These are phyloP conservation scores for Montipora foliosa DNA, from an alignment of 64 coral and sea anemone genomes.

Conservation along the genomic window DNA sequence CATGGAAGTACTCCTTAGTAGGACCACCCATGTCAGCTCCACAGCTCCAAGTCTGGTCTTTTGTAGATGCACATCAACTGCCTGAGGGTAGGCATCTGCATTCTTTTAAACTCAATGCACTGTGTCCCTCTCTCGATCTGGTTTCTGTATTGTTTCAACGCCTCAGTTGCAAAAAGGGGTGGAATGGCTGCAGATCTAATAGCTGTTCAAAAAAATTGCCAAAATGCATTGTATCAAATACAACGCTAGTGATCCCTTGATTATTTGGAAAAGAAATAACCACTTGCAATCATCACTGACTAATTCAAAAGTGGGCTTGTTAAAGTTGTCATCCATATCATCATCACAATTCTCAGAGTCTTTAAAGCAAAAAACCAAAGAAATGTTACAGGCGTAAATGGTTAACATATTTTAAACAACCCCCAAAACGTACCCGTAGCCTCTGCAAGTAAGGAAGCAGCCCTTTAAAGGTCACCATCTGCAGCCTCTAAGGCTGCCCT, in stretches of 20 bases:
- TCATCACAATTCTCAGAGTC: slow-evolving; percentile 35
- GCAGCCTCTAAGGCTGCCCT: slow-evolving; percentile 38
- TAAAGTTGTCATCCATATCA: slow-evolving; percentile 34
- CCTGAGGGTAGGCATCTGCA: slow-evolving; percentile 48
- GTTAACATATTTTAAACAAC: neutral
- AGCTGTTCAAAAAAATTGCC: slow-evolving; percentile 19
- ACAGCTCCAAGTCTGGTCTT: slow-evolving; percentile 31
- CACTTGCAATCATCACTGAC: slow-evolving; percentile 21
- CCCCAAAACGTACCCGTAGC: neutral
- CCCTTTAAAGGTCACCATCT: slow-evolving; percentile 38
- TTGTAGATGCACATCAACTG: slow-evolving; percentile 74
- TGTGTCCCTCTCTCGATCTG: slow-evolving; percentile 1
- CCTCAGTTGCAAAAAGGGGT: neutral
- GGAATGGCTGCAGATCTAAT: neutral
- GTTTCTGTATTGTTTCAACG: slow-evolving; percentile 9
- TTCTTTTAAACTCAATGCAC: slow-evolving; percentile 57
- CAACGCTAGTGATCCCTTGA: neutral
- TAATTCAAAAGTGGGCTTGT: slow-evolving; percentile 18
- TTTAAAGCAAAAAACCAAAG: slow-evolving; percentile 12
- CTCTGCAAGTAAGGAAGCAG: slow-evolving; percentile 29
- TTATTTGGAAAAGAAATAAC: slow-evolving; percentile 10
- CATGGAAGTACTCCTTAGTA: slow-evolving; percentile 62
- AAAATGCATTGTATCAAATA: neutral
- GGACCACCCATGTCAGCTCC: slow-evolving; percentile 74
- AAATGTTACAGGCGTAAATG: neutral